Conservation (phyloP, 2,888 invertebrate genomes). For the Xanthia togata region DNA sequence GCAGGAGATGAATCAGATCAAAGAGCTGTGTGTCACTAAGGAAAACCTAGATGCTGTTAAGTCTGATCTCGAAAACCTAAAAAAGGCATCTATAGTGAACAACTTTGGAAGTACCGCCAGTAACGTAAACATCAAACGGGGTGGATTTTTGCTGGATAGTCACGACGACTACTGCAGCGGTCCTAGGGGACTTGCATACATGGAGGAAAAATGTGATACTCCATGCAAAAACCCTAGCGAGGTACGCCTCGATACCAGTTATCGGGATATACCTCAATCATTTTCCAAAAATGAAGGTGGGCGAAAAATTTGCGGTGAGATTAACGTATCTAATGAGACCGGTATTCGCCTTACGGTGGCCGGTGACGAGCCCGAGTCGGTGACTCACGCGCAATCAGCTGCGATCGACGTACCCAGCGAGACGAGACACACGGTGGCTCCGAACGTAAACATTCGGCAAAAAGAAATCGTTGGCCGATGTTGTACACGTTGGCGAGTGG, state of each 20-base stretch:
- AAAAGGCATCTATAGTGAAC: constrained; percentile 12
- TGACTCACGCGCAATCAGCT: constrained; percentile 26
- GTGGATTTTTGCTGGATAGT: not conserved
- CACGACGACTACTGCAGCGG: not conserved
- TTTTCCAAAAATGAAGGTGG: too few species aligned
- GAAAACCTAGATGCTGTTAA: constrained; percentile 9
- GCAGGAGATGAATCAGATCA: constrained; percentile 6
- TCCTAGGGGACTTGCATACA: constrained; percentile 17
- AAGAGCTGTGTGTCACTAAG: constrained; percentile 13
- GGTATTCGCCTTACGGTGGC: not conserved
- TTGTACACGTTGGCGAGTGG: too few species aligned
- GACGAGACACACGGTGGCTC: not conserved
- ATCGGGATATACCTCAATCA: not conserved
- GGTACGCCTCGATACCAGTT: not conserved
- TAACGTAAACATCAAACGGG: not conserved
- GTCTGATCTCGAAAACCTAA: constrained; percentile 21
- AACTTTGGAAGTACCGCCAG: not conserved
- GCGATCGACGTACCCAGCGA: constrained; percentile 1
- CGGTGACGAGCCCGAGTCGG: constrained; percentile 1
- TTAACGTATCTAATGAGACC: not conserved
- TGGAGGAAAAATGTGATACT: not conserved
- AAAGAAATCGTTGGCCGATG: constrained; percentile 11
- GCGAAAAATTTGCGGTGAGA: not conserved
- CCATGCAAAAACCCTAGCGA: not conserved
- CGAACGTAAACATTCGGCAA: not conserved